Percentiles rank a stretch among this genome's conserved stretches.
phyloP scores from a whole-genome alignment of 2,797 vertebrate species.

The Lithobates sylvaticus region DNA sequence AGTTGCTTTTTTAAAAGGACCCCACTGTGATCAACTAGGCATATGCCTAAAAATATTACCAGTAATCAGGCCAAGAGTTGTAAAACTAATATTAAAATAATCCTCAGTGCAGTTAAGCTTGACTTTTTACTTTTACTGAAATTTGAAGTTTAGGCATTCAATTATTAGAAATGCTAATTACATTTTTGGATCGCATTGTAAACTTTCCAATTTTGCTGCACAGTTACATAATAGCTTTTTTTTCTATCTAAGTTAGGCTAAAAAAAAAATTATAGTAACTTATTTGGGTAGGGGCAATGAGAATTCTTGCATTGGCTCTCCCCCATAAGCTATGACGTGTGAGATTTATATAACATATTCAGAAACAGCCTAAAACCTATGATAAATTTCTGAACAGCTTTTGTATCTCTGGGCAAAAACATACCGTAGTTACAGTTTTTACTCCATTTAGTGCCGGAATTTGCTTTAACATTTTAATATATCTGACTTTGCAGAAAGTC shows the following conservation, averaged over 20 bases:
- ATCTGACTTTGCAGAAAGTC: constrained; percentile 70
- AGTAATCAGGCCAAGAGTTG: too few relatives aligned
- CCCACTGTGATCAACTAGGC: too few relatives aligned
- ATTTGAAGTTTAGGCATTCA: not conserved
- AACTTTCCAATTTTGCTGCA: constrained; percentile 8
- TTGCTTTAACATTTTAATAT: constrained; percentile 66
- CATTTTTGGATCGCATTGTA: not conserved
- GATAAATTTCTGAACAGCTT: not conserved
- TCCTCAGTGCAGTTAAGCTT: not conserved
- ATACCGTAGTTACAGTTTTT: not conserved
- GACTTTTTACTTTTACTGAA: constrained; percentile 4
- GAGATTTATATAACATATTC: not conserved
- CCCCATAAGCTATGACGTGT: not conserved
- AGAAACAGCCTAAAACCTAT: not conserved
- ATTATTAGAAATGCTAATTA: constrained; percentile 2
- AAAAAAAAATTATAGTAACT: not conserved
- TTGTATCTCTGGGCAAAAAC: not conserved
- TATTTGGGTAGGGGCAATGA: not conserved
- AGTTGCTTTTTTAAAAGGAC: too few relatives aligned
- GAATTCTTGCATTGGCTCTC: not conserved
- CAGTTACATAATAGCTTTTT: not conserved
- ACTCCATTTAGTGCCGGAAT: constrained; percentile 58
- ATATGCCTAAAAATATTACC: too few relatives aligned
- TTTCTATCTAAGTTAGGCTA: not conserved
- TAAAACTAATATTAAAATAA: not conserved